Base-by-base conservation (phyloP, 2,797 vertebrate genomes). In the Peromyscus attwateri region DNA sequence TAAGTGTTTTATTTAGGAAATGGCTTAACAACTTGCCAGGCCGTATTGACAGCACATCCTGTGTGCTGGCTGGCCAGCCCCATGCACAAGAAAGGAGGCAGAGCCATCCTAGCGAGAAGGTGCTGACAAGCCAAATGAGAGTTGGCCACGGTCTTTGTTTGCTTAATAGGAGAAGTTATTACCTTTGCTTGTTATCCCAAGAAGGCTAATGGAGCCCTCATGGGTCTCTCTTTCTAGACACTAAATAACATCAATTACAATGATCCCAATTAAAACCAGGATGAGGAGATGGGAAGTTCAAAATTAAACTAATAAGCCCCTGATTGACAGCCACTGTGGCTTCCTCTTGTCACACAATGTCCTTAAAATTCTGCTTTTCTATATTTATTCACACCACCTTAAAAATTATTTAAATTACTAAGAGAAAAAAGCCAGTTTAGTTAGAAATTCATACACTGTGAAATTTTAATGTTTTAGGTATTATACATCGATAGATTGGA, bases 151-250 rank as follows among this genome's bases (percentile, higher is more conserved):
- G 89, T 95, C 27, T 97, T 92, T 98, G 92, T 98, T 98, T 98
- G 96, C 94, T 93, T 92, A 91, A 89, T 95, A 97, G 90, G 92
- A 96, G 1, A 96, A 98, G 97, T 89, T 97, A 96, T 98, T 98
- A 76, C 89, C 97, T 96, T 94, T 96, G 91, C 92, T 97, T 92
- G 57, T 98, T 95, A 97, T 93, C 89, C 96, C 89, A 82, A 84
- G 94, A 97, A 95, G 81, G 91, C 68, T 98, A 96, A 97, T 3
- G 3, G 95, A 76, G 73, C 76, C 96, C 76, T 96, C 95, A 6
- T 90, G 96, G 77, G 92, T 88, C 77, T 82, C 85, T 95, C 73
- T 93, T 96, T 87, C 87, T 93, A 94, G 89, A 92, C 12, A 75
- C 66, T 83, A 89, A 98, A 80, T 60, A 96, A 91, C 94, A 97